phyloP scores from a whole-genome alignment of 2,797 vertebrate genomes.

The Urocyon cinereoargenteus region DNA sequence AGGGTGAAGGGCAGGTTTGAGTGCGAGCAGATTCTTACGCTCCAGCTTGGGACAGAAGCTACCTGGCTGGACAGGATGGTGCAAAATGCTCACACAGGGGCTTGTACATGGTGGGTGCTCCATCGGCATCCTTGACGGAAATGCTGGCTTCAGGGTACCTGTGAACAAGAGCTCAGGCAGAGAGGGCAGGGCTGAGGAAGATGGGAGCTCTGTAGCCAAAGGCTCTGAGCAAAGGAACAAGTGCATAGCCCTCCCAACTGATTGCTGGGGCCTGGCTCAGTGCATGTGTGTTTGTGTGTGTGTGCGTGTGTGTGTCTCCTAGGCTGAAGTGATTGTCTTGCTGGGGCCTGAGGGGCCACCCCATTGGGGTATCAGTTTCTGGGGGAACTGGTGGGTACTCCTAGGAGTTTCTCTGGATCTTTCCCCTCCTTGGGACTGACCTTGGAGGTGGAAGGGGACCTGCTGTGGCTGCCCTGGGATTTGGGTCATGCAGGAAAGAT shows the following conservation, averaged over 20 bases:
- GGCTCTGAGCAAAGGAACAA: background rate
- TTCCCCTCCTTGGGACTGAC: background rate
- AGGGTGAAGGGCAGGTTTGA: background rate
- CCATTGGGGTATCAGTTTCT: background rate
- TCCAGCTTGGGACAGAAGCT: background rate
- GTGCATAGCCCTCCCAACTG: background rate
- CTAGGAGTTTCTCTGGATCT: background rate
- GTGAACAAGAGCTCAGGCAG: background rate
- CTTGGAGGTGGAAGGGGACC: background rate
- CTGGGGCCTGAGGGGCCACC: background rate
- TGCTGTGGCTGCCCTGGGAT: background rate
- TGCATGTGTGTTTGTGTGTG: background rate
- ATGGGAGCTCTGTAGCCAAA: background rate
- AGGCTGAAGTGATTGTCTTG: background rate
- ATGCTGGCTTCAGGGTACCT: background rate
- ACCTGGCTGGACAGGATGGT: background rate
- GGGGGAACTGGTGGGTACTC: background rate
- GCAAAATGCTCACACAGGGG: background rate
- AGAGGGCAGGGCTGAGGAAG: background rate
- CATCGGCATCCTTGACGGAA: background rate
- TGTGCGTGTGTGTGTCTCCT: background rate
- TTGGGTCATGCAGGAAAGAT: background rate
- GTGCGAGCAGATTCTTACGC: background rate
- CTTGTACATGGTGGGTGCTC: accelerated
- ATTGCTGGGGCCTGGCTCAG: background rate